These are phyloP conservation scores for Caerostris darwini DNA, from an alignment of 1,140 invertebrate genomes.

Conservation along the genomic window DNA sequence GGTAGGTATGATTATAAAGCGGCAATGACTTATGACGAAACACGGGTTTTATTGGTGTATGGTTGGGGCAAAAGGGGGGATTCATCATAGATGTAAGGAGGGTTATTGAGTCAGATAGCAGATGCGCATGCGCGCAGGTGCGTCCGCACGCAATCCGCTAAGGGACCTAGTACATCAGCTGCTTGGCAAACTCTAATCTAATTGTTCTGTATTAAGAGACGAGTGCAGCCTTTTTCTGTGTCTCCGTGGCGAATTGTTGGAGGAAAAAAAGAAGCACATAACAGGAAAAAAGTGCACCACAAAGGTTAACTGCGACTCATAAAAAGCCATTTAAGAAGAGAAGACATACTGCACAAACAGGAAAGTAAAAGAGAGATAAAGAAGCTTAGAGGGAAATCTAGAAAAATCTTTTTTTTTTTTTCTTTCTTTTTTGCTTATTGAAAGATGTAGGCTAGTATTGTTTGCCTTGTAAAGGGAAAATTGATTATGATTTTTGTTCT, in stretches of 20 bases:
- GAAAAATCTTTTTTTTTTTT: neutral
- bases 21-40: constrained; percentile 46
- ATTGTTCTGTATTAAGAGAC: constrained; percentile 13
- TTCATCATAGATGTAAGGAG: neutral
- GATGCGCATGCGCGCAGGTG: constrained; percentile 51
- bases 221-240: neutral
- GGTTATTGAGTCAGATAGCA: neutral
- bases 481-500: no score
- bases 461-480: no score
- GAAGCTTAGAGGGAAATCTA: neutral
- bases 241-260: neutral
- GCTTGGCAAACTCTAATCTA: constrained; percentile 16
- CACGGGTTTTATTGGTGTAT: constrained; percentile 33
- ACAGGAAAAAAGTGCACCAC: neutral
- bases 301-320: constrained; percentile 14
- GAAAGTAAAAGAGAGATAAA: neutral
- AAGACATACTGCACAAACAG: constrained; percentile 6
- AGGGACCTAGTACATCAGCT: constrained; percentile 52
- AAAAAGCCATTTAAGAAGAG: constrained; percentile 4
- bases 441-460: no score
- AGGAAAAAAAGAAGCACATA: constrained; percentile 6
- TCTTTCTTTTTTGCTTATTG: no score
- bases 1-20: constrained; percentile 47
- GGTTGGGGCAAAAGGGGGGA: neutral
- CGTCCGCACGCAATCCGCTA: constrained; percentile 49